A percentile compares a stretch with the other conserved stretches of the same genome.
Conservation (phyloP, 2,888 invertebrate species). For the Petrophora chlorosata region DNA sequence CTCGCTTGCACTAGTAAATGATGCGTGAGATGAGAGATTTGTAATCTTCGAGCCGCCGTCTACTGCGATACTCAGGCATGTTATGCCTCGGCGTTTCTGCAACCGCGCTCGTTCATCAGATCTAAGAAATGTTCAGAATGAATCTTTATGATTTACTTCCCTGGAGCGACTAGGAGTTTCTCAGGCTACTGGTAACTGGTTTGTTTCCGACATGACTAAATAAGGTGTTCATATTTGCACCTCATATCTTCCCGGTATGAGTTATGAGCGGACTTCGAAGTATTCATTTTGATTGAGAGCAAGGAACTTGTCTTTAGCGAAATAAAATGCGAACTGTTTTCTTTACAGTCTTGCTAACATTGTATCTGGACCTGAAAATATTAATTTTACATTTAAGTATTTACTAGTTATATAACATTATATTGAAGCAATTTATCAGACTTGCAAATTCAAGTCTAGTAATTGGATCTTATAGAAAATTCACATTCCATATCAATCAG, state of each 20-base stretch:
- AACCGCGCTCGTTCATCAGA: constrained; percentile 64
- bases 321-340: too few relatives aligned
- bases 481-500: too few relatives aligned
- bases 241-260: constrained; percentile 59
- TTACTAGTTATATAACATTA: too few relatives aligned
- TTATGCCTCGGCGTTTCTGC: constrained; percentile 45
- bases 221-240: constrained; percentile 74
- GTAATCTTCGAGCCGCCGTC: constrained; percentile 49
- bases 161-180: constrained; percentile 66
- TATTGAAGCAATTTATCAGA: too few relatives aligned
- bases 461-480: too few relatives aligned
- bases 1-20: constrained; percentile 51
- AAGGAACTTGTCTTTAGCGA: constrained; percentile 34
- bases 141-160: constrained; percentile 74
- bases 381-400: too few relatives aligned
- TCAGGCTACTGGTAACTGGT: constrained; percentile 75
- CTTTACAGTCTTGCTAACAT: not conserved
- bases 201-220: constrained; percentile 72
- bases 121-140: constrained; percentile 65
- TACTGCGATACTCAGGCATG: constrained; percentile 48
- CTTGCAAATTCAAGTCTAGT: too few relatives aligned
- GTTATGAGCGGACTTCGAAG: constrained; percentile 48
- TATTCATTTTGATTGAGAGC: constrained; percentile 58
- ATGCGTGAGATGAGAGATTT: constrained; percentile 52
- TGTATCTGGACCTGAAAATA: not conserved